Conservation (phyloP, 2,113 vertebrate genomes). For the Terrapene triunguis region DNA sequence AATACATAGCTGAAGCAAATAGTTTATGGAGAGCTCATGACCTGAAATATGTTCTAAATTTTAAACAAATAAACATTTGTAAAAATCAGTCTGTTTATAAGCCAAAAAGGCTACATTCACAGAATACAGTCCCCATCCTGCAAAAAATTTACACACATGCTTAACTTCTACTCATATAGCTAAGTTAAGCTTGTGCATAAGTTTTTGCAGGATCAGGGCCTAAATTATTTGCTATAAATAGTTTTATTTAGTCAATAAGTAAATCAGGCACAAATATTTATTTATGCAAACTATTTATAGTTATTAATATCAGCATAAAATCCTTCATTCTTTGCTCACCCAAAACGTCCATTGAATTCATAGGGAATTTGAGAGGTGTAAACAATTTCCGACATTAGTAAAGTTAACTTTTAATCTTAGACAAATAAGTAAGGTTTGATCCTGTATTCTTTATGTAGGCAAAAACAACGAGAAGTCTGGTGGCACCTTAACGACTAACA, state of each 20-base stretch:
- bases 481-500: too few relatives aligned
- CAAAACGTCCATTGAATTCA: not conserved
- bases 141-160: not conserved
- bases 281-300: not conserved
- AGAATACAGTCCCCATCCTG: not conserved
- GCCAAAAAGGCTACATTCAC: not conserved
- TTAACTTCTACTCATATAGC: not conserved
- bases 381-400: not conserved
- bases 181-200: constrained; percentile 5
- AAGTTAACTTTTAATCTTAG: not conserved
- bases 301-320: constrained; percentile 1
- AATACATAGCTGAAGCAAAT: not conserved
- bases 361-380: not conserved
- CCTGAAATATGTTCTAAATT: not conserved
- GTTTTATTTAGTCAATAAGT: constrained; percentile 22
- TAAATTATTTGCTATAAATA: not conserved
- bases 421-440: not conserved
- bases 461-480: not conserved
- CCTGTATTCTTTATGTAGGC: not conserved
- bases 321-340: not conserved
- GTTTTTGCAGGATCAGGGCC: not conserved
- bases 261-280: not conserved
- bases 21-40: not conserved
- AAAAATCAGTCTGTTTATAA: not conserved
- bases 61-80: not conserved